Base-by-base conservation (phyloP, 2,113 vertebrate species). In the Pyxicephalus adspersus region DNA sequence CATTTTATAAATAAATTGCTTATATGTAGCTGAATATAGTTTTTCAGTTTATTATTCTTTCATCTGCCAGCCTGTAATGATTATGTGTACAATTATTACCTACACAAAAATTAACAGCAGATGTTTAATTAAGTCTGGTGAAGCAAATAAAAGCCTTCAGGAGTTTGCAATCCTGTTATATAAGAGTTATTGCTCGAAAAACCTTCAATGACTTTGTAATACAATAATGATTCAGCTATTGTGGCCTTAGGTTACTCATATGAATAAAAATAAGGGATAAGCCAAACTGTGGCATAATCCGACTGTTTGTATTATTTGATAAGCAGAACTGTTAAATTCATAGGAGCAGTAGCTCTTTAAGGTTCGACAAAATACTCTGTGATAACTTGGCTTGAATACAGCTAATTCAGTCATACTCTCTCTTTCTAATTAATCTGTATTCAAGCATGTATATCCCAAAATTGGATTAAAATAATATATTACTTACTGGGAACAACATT, bases 61-160 rank as follows among this genome's bases (percentile, higher is more conserved):
- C 64, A 68, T 68, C 65, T 79, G 77, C 65, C 55, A 60, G 77
- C 68, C 31, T 68, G 54, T 79, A 58, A 68, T 79, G 77, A 79
- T 70, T 79, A 79, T 79, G 77, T 79, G 68, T 68, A 79, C 54
- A 79, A 79, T 79, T 78, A 78, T 66, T 68, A 79, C 64, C 77
- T 79, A 70, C 64, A 79, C 64, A 79, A 68, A 79, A 79, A 79
- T 68, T 79, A 79, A 79, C 77, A 68, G 64, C 77, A 79, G 77
- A 68, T 79, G 77, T 79, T 79, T 79, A 79, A 79, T 79, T 79
- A 79, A 67, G 25, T 79, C 76, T 79, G 29, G 20, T 77, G 76
- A 68, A 55, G 34, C 64, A 79, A 60, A 79, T 68, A 68, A 79
- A 67, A 45, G 29, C 77, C 64, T 79, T 45, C 65, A 68, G 64